Base-by-base conservation (phyloP, 2,888 invertebrate species). In the Calephelis perditalis region DNA sequence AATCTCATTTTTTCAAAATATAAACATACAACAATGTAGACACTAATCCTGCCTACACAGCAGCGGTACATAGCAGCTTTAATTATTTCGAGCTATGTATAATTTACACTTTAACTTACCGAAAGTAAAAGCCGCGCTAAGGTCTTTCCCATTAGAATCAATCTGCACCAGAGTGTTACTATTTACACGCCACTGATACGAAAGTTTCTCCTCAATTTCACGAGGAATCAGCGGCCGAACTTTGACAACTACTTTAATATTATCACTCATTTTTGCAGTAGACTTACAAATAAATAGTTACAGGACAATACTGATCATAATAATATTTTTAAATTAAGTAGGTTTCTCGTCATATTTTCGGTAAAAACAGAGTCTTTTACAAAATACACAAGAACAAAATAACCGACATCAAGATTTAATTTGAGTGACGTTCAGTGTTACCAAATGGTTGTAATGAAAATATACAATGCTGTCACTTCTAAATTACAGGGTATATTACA, bases 161-260 rank as follows among this genome's bases (percentile, higher is more conserved):
- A 91, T 73, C 63, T 92, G 91, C 65, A 89, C 85, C 8, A 95
- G 91, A 0, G 91, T 86, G 68, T 94, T 92, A 57, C 91, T 92
- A 58, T 91, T 85, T 44, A 94, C 89, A 49, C 84, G 82, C 95
- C 95, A 95, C 73, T 92, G 92, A 63, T 87, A 82, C 7, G 81
- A 75, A 58, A 90, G 81, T 70, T 92, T 91, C 7, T 92, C 91
- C 49, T 92, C 92, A 57, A 91, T 84, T 81, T 95, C 95, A 57
- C 93, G 92, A 70, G 89, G 79, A 70, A 94, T 93, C 9, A 94
- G 76, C 35, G 95, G 95, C 56, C 95, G 92, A 66, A 94, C 91
- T 88, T 95, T 94, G 64, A 96, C 94, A 63, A 94, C 95, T 60
- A 96, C 96, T 91, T 94, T 93, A 58, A 96, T 94, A 75, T 93